Evolutionary conservation across 2,113 vertebrate genomes (phyloP).

Genomic region (Sinosuthora webbiana): DNA sequence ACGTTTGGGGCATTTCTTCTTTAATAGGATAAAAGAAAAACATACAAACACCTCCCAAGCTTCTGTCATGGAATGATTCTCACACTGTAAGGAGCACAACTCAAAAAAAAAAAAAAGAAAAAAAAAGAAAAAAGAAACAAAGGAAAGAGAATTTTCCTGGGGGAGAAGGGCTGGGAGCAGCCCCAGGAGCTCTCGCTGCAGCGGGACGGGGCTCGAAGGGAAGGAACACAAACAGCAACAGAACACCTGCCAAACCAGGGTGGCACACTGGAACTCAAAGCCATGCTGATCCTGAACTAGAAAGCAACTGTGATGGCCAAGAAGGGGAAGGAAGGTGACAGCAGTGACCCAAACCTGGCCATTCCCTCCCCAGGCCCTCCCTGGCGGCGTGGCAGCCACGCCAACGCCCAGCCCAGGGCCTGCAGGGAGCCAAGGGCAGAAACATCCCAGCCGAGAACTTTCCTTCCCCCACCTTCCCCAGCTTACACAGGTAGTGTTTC

Average conservation of each 20-base stretch:
- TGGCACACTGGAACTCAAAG: constrained; percentile 9
- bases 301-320: constrained; percentile 15
- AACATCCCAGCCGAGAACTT: not conserved
- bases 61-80: constrained; percentile 45
- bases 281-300: constrained; percentile 15
- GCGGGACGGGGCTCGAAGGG: not conserved
- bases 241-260: not conserved
- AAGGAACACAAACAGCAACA: constrained; percentile 6
- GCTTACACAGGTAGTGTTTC: not conserved
- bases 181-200: not conserved
- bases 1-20: constrained; percentile 37
- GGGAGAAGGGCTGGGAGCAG: not conserved
- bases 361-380: not conserved
- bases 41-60: constrained; percentile 41
- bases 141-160: not conserved
- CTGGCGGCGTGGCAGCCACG: not conserved
- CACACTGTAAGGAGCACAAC: constrained; percentile 33
- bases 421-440: not conserved
- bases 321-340: not conserved
- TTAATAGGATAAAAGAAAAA: constrained; percentile 38
- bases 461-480: constrained; percentile 6
- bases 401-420: not conserved
- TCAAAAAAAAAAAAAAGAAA: not conserved
- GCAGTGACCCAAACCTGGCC: not conserved
- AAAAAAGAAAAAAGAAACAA: not conserved